Evolutionary conservation across 1,140 invertebrate genomes (phyloP), one percentile per base, ranked within the genome.

Genomic region (Drosophila triauraria): DNA sequence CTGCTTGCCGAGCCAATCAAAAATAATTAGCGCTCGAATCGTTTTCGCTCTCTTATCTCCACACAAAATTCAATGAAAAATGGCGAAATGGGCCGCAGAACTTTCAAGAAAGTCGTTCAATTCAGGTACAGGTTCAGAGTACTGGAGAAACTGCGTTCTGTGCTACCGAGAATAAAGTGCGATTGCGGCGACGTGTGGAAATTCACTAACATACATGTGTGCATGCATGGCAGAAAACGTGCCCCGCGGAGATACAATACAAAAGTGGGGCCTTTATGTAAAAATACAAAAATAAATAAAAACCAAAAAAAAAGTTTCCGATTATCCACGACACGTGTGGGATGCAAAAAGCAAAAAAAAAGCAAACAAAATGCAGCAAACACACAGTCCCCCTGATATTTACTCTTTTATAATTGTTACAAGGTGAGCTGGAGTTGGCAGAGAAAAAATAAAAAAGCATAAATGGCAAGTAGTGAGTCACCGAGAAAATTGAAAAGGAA

Each of bases 1-100:
- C 75, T 76, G 71, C 75, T 76, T 76, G 54, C 48, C 61, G 20
- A 57, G n/a, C 23, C 47, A 65, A 76, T 76, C 74, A 59, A 75
- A 72, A 67, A 75, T 51, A 76, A 65, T 76, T 65, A 75, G 71
- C 71, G 53, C 35, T 48, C 13, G 38, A 54, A 30, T 54, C 64
- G 56, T 56, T 47, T 53, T 43, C 25, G 15, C 40, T 40, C 58
- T 54, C 48, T 56, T 75, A 61, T 75, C 70, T 63, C 44, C 53
- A 42, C 15, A 27, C 23, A 27, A 48, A 71, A 43, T 60, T 72
- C 53, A 30, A 43, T 51, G 13, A n/a, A 63, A 74, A 75, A 63
- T 75, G 69, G 58, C 58, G 71, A 75, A 75, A 56, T 75, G 46
- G 40, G 12, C n/a, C 40, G 32, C 35, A 75, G 69, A 75, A 74